A percentile compares a stretch with the other conserved stretches of the same genome.
phyloP scores from a whole-genome alignment of 2,113 vertebrate species.

The Channa argus region DNA sequence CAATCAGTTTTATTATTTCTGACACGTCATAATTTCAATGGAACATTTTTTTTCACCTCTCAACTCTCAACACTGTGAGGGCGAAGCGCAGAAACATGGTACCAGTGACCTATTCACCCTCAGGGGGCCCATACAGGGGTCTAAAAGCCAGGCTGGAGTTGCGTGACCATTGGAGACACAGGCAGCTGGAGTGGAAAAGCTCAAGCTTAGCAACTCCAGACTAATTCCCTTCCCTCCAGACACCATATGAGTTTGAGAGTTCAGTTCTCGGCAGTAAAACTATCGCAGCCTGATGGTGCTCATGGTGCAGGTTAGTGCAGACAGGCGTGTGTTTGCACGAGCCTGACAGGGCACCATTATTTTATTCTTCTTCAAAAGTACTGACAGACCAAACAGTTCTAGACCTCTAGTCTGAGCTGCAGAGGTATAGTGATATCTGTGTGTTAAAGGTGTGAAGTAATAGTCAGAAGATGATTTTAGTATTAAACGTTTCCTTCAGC shows the following conservation, averaged over 20 bases:
- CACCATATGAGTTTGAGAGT: constrained; percentile 22
- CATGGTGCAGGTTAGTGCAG: constrained; percentile 1
- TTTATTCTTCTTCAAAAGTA: too few relatives aligned
- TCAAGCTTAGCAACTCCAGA: constrained; percentile 37
- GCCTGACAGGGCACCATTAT: too few relatives aligned
- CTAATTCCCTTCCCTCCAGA: constrained; percentile 44
- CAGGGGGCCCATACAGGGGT: neutral
- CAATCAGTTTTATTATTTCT: constrained; percentile 69
- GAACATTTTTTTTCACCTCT: constrained; percentile 37
- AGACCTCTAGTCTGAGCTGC: too few relatives aligned
- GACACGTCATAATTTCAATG: constrained; percentile 64
- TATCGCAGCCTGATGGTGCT: neutral
- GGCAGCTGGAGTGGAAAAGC: constrained; percentile 45
- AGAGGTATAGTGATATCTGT: too few relatives aligned
- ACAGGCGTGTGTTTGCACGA: neutral
- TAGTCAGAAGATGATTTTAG: too few relatives aligned
- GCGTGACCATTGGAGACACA: constrained; percentile 44
- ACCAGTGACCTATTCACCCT: constrained; percentile 66
- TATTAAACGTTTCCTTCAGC: too few relatives aligned
- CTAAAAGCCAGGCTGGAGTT: constrained; percentile 37
- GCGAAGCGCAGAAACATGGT: constrained; percentile 15
- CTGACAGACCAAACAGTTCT: too few relatives aligned
- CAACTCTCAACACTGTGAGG: constrained; percentile 19
- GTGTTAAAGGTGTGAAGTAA: too few relatives aligned
- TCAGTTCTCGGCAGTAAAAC: constrained; percentile 6